Conservation (phyloP, 2,888 invertebrate genomes). For the Lepidocyrtinus sp. region DNA sequence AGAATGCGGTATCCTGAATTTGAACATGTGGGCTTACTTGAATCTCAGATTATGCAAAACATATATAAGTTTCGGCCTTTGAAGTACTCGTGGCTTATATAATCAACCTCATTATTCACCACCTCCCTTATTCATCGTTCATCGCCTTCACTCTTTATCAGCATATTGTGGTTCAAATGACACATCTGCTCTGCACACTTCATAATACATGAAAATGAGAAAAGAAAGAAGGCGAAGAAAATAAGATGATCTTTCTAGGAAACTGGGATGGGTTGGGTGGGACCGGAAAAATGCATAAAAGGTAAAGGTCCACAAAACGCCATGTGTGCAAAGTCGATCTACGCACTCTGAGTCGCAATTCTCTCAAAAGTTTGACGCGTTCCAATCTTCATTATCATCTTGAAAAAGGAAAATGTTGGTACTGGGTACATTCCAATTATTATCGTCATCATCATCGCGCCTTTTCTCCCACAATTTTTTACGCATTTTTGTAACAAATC, state of each 20-base stretch:
- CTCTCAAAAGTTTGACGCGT: neutral
- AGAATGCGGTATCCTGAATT: neutral
- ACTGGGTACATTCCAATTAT: neutral
- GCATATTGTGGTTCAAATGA: slow-evolving; percentile 41
- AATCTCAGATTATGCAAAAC: neutral
- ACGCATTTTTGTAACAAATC: neutral
- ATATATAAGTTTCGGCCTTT: too few species aligned
- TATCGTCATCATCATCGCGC: slow-evolving; percentile 1
- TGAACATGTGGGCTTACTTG: neutral
- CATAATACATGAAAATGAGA: slow-evolving; percentile 7
- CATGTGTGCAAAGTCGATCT: slow-evolving; percentile 1
- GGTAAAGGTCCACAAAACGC: slow-evolving; percentile 40
- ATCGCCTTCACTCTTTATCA: neutral
- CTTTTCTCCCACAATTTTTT: slow-evolving; percentile 15
- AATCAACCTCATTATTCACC: neutral
- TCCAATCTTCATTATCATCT: neutral
- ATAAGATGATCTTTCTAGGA: slow-evolving; percentile 26
- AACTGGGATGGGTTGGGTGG: slow-evolving; percentile 32
- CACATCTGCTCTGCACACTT: slow-evolving; percentile 25
- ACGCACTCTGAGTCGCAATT: neutral
- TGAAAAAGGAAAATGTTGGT: neutral
- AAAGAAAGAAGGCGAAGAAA: slow-evolving; percentile 5
- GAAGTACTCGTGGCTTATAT: too few species aligned
- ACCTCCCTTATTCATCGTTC: neutral
- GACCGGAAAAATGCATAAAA: slow-evolving; percentile 34